Evolutionary conservation across 2,113 vertebrate species (phyloP), one percentile per base, ranked within the genome.

Genomic region (Leuciscus idus): DNA sequence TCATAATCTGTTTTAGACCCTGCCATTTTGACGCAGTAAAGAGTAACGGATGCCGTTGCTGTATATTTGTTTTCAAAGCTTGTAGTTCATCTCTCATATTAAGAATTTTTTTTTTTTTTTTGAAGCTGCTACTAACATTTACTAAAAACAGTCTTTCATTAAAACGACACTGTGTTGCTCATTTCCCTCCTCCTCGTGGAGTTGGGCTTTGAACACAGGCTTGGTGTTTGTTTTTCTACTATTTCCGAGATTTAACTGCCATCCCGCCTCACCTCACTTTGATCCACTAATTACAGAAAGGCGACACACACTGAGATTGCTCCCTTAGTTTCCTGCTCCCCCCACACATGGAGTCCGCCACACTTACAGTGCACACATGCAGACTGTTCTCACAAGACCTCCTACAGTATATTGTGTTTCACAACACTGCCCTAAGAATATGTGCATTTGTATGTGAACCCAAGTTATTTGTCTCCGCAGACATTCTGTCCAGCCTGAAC

Each of bases 401-500:
- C 85, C 89, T 81, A 72, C 68, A 36, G 68, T 59, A 75, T 68
- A 72, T 77, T 36, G 52, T 30, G 70, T 86, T 88, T 81, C 59
- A 46, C 81, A 62, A 72, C 46, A 61, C 2, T 6, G 7, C 21
- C 46, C 6, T 81, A 33, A 52, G 46, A 13, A 76, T 11, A 73
- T 74, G 2, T 59, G 82, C 48, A 21, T 83, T n/a, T 59, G 28
- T 61, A 30, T 72, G 17, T 85, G 21, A 86, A 12, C 59, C 12
- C n/a, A 17, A 39, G 17, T 62, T 13, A 19, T 48, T 28, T 68
- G 46, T 23, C 9, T 90, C 88, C 90, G 7, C 90, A 99, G 98
- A 99, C 94, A 99, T 99, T 92, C 95, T 99, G 93, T 99, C 98
- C 92, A 99, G 97, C 95, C 96, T 99, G 93, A 99, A 99, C 94